Percentiles rank a stretch among this genome's conserved stretches.
Evolutionary conservation across 2,888 invertebrate genomes (phyloP).

Genomic region (Autographa gamma): DNA sequence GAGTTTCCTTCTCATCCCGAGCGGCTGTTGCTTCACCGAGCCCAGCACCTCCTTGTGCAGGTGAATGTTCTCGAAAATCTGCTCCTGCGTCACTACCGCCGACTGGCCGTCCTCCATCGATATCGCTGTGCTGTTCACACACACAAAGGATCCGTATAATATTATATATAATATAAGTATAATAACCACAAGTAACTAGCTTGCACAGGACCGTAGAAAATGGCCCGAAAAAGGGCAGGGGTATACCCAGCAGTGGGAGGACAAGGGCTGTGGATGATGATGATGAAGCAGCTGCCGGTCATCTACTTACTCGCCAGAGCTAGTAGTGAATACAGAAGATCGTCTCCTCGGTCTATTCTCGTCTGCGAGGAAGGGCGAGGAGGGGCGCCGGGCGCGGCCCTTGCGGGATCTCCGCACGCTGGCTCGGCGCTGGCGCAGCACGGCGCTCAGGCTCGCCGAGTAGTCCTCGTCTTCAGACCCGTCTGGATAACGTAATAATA

Average conservation of each 20-base stretch:
- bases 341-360: slow-evolving; percentile 77
- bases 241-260: no score
- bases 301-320: slow-evolving; percentile 94
- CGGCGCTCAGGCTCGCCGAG: slow-evolving; percentile 95
- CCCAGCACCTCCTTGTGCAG: slow-evolving; percentile 97
- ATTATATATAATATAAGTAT: no score
- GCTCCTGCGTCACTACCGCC: slow-evolving; percentile 92
- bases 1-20: slow-evolving; percentile 94
- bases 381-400: slow-evolving; percentile 90
- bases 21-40: slow-evolving; percentile 95
- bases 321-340: slow-evolving; percentile 92
- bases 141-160: background rate
- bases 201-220: no score
- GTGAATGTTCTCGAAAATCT: slow-evolving; percentile 96
- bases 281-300: background rate
- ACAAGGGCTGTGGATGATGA: no score
- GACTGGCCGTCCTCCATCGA: slow-evolving; percentile 92
- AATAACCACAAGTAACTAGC: no score
- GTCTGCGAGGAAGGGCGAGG: slow-evolving; percentile 87
- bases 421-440: slow-evolving; percentile 92
- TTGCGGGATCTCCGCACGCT: slow-evolving; percentile 92
- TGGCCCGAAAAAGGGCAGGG: no score
- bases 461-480: slow-evolving; percentile 95
- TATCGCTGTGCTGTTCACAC: slow-evolving; percentile 91
- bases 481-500: slow-evolving; percentile 66